Base-by-base conservation (phyloP, 2,113 vertebrate genomes). In the Alouatta palliata region DNA sequence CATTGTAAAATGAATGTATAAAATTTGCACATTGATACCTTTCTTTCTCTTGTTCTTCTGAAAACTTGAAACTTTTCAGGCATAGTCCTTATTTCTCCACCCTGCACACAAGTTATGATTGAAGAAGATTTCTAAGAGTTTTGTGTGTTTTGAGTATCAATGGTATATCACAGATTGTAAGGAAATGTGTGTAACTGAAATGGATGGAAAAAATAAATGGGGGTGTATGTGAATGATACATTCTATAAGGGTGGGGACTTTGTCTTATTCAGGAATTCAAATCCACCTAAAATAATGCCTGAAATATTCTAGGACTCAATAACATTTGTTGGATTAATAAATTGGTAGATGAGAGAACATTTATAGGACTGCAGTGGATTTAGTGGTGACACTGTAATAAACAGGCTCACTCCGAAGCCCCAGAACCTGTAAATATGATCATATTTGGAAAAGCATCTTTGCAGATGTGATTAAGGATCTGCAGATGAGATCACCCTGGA, bases 1-100 rank as follows among this genome's bases (percentile, higher is more conserved):
- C 94, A 97, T 97, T 98, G 97, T 95, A 97, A 98, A 98, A 97
- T 97, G 97, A 97, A 98, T 97, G 96, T 96, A 97, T 97, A 98
- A 98, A 98, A 98, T 96, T 97, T 97, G 97, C 97, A 97, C 96
- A 97, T 98, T 94, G 97, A 97, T 97, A 97, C 95, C 94, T 97
- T 98, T 98, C 64, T 83, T 84, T 89, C 49, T 91, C 84, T 95
- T 87, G 7, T 97, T 83, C 96, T 98, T 47, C 71, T 92, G 52
- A 85, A 96, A 96, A 92, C 87, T 94, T 96, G 80, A 95, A 97
- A 96, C 89, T 95, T 96, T 93, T 85, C 79, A 80, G 52, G 40
- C 76, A 30, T 84, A 79, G 87, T 77, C 49, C 68, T 54, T 91
- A 56, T 93, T 81, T 95, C 87, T 40, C 49, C 32, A 95, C 21